Evolutionary conservation across 2,888 invertebrate genomes (phyloP), one percentile per base, ranked within the genome.

Genomic region (Serripes groenlandicus): DNA sequence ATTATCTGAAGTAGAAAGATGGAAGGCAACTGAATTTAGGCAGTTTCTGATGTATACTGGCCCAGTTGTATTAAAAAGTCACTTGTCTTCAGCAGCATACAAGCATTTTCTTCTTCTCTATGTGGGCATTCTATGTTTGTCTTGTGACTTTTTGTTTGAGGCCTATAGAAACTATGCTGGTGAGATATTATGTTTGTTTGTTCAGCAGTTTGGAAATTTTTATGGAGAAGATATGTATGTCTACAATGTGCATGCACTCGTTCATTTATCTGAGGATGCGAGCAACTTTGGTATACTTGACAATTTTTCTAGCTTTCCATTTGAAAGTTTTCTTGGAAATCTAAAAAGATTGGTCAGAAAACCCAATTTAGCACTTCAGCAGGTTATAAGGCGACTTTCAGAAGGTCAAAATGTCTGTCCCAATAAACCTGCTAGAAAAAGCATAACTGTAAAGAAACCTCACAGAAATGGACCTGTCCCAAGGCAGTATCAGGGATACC

Each of bases 231-330:
- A 93, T 69, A 88, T 87, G 78, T 75, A 94, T 9, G 89, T 90
- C 15, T 87, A 93, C 81, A 95, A 94, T 90, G 88, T 94, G 18
- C 94, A 94, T 87, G 89, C 90, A 66, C 83, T 95, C 18, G 78
- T 91, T 32, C 94, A 94, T 87, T 70, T 94, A 60, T 88, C 92
- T n/a, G 89, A 90, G 71, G 94, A 95, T 83, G 92, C 90, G 7
- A 42, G 73, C 71, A 89, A 79, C 49, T 93, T 90, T 87, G 94
- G 94, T 26, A 54, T 74, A 32, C 86, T 94, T 37, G 90, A 92
- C 60, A 85, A 86, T 66, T 92, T 92, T 80, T 92, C 90, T 69
- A 89, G 93, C n/a, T 94, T 94, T 87, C 88, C 90, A 11, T 94
- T 92, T 90, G 94, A 94, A 86, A 94, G 91, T 72, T 89, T 88